Base-by-base conservation (phyloP, 2,888 invertebrate genomes). In the Cheilosia variabilis region DNA sequence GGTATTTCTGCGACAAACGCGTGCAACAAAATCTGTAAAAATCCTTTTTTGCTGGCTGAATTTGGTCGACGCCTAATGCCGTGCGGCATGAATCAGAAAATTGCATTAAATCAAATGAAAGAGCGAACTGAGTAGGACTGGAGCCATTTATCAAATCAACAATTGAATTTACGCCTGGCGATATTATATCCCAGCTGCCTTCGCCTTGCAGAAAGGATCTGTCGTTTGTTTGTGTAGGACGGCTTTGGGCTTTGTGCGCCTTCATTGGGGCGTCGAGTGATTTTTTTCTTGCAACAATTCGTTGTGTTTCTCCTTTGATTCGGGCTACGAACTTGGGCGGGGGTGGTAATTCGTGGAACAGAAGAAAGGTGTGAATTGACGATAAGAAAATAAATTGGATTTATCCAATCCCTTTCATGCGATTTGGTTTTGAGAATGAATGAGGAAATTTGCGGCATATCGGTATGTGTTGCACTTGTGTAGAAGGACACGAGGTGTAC, bases 81-180 rank as follows among this genome's bases (percentile, higher is more conserved):
- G 66, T 57, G 66, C 76, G 86, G 81, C 86, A 76, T 71, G 81
- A 76, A 72, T 86, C 80, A 80, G 52, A 77, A 76, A 86, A 86
- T 86, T 86, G 86, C 86, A 86, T 86, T 86, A 86, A 86, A 86
- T 86, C 86, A 86, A 72, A 81, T 65, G 76, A 81, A 69, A 81
- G 66, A 62, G 45, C 68, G 57, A 24, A 58, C 53, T 43, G 68
- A 63, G 58, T 27, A 69, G 58, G 69, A 72, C 37, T 52, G 34
- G 17, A 58, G 72, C 81, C 86, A 86, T 86, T 81, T 86, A 86
- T 86, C 86, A 86, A 86, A 81, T 81, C 86, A 76, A 81, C 86
- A 86, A 86, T 86, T 81, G 86, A 86, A 86, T 86, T 77, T 76
- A 77, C 86, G 86, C 72, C 76, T 47, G 66, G 55, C 37, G 60